Evolutionary conservation across 2,888 invertebrate genomes (phyloP), one percentile per base, ranked within the genome.

Genomic region (Craniophora ligustri): DNA sequence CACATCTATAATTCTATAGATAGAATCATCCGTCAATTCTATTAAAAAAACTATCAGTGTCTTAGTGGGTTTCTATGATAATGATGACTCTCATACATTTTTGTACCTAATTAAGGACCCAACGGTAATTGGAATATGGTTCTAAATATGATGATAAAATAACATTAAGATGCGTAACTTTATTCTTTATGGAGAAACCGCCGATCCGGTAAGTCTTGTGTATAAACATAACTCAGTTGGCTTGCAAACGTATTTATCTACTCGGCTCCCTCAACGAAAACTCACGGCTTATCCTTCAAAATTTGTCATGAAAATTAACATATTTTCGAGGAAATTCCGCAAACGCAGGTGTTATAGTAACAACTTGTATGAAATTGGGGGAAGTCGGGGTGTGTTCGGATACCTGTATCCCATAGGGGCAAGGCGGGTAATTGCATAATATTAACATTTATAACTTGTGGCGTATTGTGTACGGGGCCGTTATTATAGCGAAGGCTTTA

Each of bases 371-470:
- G 26, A 66, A 53, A 62, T 63, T 66, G 59, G 74, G 74, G 74
- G 63, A 69, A 63, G 60, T 34, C 45, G 61, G 59, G 55, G 58
- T 46, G 44, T 48, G 50, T 59, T 58, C 46, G 45, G 50, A 47
- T 65, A 70, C 72, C 68, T 74, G 75, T 61, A 63, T 61, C 70
- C 63, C 67, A 65, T 57, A 60, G 63, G 61, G 60, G 72, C 67
- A 48, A 66, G 62, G 65, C 63, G 68, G 73, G 68, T 74, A 78
- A 76, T 76, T 78, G 78, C 75, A 77, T 76, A 75, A 78, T 75
- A 78, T 78, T 77, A 77, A 76, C 77, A 77, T 77, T 77, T 77
- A 73, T 73, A 73, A 72, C 71, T 73, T 56, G 49, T 64, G 59
- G 53, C 66, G 64, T 72, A 66, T 71, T 69, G 74, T 74, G 63